A percentile compares a stretch with the other conserved stretches of the same genome.
Conservation (phyloP, 1,140 invertebrate species). For the Notospermus geniculatus region DNA sequence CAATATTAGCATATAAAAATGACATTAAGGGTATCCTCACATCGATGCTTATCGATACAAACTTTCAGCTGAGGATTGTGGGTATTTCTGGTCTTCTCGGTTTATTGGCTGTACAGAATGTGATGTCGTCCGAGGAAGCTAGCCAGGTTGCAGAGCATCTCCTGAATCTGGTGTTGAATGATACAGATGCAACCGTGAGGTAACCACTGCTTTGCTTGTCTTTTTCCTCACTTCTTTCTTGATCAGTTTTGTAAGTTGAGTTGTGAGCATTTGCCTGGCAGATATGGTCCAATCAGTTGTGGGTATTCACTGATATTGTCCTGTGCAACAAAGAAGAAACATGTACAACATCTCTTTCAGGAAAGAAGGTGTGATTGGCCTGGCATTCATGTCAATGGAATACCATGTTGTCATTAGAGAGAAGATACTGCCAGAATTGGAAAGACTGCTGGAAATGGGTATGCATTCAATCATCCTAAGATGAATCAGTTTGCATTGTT, state of each 20-base stretch:
- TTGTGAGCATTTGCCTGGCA: too few relatives aligned
- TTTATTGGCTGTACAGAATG: slow-evolving; percentile 2
- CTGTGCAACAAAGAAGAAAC: too few relatives aligned
- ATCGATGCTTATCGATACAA: slow-evolving; percentile 8
- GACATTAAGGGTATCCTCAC: slow-evolving; percentile 6
- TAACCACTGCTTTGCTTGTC: neutral
- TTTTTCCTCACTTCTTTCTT: neutral
- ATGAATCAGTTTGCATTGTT: too few relatives aligned
- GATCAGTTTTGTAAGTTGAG: neutral
- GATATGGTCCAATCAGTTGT: too few relatives aligned
- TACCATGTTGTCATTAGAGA: neutral
- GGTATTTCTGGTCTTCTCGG: slow-evolving; percentile 3
- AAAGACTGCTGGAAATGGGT: slow-evolving; percentile 7
- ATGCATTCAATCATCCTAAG: too few relatives aligned
- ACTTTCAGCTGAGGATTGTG: slow-evolving; percentile 4
- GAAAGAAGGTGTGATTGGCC: slow-evolving; percentile 4
- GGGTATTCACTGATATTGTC: too few relatives aligned
- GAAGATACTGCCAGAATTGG: neutral
- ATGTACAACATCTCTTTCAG: too few relatives aligned
- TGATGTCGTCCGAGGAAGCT: slow-evolving; percentile 2
- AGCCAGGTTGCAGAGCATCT: neutral
- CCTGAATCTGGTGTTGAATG: neutral
- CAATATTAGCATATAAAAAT: slow-evolving; percentile 1
- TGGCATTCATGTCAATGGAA: neutral
- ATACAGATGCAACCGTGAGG: slow-evolving; percentile 2